Conservation (phyloP, 35 echinoderm and acorn worm genomes). For the Anneissia japonica region DNA sequence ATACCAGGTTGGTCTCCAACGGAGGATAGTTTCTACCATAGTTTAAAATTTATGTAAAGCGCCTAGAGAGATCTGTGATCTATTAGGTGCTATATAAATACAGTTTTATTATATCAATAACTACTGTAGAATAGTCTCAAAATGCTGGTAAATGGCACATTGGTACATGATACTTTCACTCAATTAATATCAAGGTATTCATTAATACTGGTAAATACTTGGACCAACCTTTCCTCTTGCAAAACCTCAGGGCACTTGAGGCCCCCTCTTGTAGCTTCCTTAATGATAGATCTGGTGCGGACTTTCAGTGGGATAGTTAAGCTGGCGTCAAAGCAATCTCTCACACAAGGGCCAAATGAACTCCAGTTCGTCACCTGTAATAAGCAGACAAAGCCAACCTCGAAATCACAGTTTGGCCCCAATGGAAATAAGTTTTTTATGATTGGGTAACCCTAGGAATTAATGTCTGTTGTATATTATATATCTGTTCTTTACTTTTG, state of each 20-base stretch:
- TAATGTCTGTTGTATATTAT: too few species aligned
- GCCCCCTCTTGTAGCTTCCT: conserved; percentile 21
- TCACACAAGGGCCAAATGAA: conserved; percentile 36
- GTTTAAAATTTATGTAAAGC: too few species aligned
- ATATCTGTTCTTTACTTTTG: not conserved
- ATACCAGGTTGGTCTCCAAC: too few species aligned
- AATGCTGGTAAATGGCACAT: not conserved
- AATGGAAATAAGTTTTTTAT: too few species aligned
- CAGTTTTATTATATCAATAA: not conserved
- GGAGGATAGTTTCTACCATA: too few species aligned
- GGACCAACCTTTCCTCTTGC: conserved; percentile 9
- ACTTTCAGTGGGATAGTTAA: conserved; percentile 1
- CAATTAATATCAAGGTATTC: not conserved
- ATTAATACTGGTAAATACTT: not conserved
- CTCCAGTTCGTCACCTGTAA: conserved; percentile 67
- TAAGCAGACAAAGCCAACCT: too few species aligned
- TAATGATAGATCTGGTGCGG: conserved; percentile 44
- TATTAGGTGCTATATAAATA: not conserved
- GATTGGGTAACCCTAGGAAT: too few species aligned
- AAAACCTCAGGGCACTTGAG: conserved; percentile 23
- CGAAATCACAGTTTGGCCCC: too few species aligned
- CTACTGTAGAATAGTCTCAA: not conserved
- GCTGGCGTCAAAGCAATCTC: conserved; percentile 42
- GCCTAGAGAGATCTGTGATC: not conserved
- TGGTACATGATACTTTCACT: not conserved